These are phyloP conservation scores for Cranoglanis bouderius DNA, from an alignment of 2,113 vertebrate genomes.

Conservation along the genomic window DNA sequence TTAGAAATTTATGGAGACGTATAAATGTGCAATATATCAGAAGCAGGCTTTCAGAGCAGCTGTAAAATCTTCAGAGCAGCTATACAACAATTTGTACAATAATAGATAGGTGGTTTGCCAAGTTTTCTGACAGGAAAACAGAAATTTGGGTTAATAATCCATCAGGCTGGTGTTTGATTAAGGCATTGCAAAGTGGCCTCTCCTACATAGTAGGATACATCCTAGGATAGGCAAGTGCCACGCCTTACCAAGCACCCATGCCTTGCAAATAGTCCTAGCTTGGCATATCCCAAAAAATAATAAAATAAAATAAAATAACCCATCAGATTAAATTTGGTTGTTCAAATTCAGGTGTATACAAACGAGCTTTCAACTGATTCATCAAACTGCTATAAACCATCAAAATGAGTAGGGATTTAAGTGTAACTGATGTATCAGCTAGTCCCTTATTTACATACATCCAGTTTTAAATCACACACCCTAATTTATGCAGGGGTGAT, in stretches of 20 bases:
- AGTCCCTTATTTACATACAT: background rate
- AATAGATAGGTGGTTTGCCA: background rate
- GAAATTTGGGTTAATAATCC: background rate
- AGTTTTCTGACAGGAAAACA: background rate
- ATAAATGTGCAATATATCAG: constrained; percentile 2
- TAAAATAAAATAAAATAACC: background rate
- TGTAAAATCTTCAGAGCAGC: background rate
- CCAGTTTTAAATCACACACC: background rate
- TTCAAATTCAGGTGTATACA: background rate
- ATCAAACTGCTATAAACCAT: background rate
- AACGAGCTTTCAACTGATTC: background rate
- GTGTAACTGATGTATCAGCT: background rate
- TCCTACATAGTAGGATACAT: too few relatives aligned
- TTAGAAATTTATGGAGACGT: background rate
- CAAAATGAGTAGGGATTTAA: background rate
- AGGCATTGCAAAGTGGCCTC: too few relatives aligned
- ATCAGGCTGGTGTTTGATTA: background rate
- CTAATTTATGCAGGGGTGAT: background rate
- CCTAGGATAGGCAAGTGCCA: too few relatives aligned
- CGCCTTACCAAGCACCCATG: too few relatives aligned
- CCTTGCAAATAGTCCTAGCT: too few relatives aligned
- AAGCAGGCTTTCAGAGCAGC: background rate
- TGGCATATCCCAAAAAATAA: too few relatives aligned
- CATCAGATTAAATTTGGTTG: background rate
- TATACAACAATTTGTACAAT: background rate